These are phyloP conservation scores for Sturnus vulgaris DNA, from an alignment of 2,113 vertebrate genomes.

Conservation along the genomic window DNA sequence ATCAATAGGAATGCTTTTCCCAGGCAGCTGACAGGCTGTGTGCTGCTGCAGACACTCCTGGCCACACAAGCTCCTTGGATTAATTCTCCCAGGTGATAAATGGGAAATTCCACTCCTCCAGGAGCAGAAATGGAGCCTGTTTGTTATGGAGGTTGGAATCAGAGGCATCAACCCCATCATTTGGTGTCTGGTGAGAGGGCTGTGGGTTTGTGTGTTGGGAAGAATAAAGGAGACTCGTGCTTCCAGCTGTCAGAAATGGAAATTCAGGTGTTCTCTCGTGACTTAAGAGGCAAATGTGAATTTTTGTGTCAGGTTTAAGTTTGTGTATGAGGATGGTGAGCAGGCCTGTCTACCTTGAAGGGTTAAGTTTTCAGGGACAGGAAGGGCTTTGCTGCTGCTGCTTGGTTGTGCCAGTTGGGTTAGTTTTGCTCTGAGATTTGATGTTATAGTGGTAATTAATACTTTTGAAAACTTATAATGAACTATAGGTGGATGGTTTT, in stretches of 20 bases:
- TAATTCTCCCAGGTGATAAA: neutral
- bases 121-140: neutral
- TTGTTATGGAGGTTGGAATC: neutral
- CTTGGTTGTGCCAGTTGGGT: neutral
- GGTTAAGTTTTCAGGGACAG: neutral
- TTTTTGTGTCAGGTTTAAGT: neutral
- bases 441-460: neutral
- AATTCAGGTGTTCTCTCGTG: neutral
- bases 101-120: neutral
- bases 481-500: neutral
- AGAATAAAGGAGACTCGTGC: neutral
- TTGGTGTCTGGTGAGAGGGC: neutral
- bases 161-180: neutral
- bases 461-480: neutral
- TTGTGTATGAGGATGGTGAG: neutral
- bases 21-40: neutral
- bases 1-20: neutral
- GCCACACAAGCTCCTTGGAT: fast-evolving
- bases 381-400: neutral
- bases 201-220: fast-evolving
- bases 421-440: neutral
- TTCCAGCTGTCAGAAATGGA: neutral
- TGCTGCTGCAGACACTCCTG: neutral
- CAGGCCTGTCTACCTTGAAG: neutral
- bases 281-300: neutral